Evolutionary conservation across 1,140 invertebrate species (phyloP).

Genomic region (Tetramorium alpestre): DNA sequence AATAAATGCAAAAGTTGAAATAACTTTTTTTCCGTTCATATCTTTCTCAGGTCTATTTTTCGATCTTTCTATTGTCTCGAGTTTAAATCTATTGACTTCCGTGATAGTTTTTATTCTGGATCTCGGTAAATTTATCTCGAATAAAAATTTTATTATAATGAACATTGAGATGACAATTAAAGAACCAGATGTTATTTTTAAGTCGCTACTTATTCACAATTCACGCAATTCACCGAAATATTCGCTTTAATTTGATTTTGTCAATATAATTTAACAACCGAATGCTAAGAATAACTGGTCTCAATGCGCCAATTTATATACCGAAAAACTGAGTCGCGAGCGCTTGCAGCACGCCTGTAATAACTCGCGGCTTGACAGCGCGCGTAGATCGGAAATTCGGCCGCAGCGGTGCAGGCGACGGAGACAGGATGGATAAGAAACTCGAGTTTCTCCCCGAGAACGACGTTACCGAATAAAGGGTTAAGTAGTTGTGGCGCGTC

Average conservation of each 20-base stretch:
- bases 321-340: not conserved
- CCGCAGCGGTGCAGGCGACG: not conserved
- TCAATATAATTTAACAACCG: not conserved
- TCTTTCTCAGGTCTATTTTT: not conserved
- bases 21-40: not conserved
- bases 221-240: not conserved
- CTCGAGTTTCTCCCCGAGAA: not conserved
- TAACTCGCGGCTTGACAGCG: not conserved
- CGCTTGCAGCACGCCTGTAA: not conserved
- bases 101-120: not conserved
- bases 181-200: not conserved
- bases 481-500: conserved; percentile 50
- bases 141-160: not conserved
- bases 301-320: not conserved
- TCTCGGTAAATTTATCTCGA: not conserved
- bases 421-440: conserved; percentile 1
- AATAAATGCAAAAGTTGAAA: conserved; percentile 26
- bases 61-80: not conserved
- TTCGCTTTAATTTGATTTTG: not conserved
- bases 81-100: not conserved
- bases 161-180: not conserved
- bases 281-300: not conserved
- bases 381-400: not conserved
- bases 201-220: not conserved
- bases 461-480: conserved; percentile 43